Evolutionary conservation across 30 jellyfish, hydroid and myxozoan genomes (phyloP).

Genomic region (Catostylus mosaicus): DNA sequence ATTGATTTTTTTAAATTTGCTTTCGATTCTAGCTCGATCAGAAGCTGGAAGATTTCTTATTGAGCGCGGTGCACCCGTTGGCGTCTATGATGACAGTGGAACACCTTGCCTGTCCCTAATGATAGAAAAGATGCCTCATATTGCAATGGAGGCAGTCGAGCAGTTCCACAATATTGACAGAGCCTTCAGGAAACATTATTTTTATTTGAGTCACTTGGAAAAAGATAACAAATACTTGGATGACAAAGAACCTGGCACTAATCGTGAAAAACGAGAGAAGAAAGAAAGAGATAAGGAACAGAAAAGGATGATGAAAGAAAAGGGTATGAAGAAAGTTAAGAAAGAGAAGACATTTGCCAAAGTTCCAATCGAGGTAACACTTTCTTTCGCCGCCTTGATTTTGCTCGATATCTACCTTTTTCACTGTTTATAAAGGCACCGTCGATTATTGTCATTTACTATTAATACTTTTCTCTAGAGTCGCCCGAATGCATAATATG

Average conservation of each 20-base stretch:
- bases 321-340: constrained; percentile 84
- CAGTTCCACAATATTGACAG: constrained; percentile 96
- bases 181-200: constrained; percentile 97
- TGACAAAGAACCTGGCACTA: constrained; percentile 74
- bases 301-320: constrained; percentile 83
- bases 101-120: constrained; percentile 96
- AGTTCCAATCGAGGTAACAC: constrained; percentile 88
- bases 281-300: constrained; percentile 82
- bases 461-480: too few species aligned
- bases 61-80: constrained; percentile 99
- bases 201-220: constrained; percentile 86
- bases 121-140: constrained; percentile 99
- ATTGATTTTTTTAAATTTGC: too few species aligned
- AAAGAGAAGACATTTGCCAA: constrained; percentile 92
- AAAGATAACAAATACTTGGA: constrained; percentile 80
- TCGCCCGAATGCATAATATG: too few species aligned
- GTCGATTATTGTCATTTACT: too few species aligned
- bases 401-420: too few species aligned
- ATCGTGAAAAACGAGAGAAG: constrained; percentile 80
- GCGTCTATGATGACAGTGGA: constrained; percentile 98
- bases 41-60: constrained; percentile 99
- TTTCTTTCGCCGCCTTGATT: not conserved
- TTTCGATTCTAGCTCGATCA: constrained; percentile 81
- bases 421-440: not conserved
- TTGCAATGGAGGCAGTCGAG: constrained; percentile 98